Evolutionary conservation across 2,797 vertebrate genomes (phyloP).

Genomic region (Neostethus bicornis): DNA sequence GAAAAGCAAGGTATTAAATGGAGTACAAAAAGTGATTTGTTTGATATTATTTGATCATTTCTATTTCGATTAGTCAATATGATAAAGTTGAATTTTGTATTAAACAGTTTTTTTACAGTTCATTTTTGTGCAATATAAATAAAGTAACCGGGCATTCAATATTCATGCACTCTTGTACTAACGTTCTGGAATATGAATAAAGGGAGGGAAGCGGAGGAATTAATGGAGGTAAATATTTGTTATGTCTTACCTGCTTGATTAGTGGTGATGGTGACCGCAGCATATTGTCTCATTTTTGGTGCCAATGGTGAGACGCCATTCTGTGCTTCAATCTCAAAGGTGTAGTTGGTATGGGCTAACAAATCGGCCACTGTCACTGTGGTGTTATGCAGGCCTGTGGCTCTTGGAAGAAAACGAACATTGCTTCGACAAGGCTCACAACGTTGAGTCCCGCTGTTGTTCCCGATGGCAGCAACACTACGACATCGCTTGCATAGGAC

Average conservation of each 20-base stretch:
- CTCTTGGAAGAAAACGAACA: slow-evolving; percentile 91
- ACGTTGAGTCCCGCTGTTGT: slow-evolving; percentile 31
- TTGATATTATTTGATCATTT: no score
- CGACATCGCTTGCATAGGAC: slow-evolving; percentile 93
- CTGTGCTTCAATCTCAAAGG: slow-evolving; percentile 93
- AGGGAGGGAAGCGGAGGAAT: no score
- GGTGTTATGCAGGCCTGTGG: slow-evolving; percentile 89
- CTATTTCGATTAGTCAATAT: no score
- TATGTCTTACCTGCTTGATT: slow-evolving; percentile 93
- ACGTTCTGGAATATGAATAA: no score
- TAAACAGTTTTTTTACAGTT: no score
- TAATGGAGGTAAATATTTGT: no score
- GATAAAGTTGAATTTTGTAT: no score
- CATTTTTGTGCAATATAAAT: no score
- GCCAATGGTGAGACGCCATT: slow-evolving; percentile 92
- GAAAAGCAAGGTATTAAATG: no score
- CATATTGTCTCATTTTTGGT: slow-evolving; percentile 84
- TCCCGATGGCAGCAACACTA: slow-evolving; percentile 53
- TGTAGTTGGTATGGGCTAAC: slow-evolving; percentile 97
- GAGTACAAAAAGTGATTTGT: no score
- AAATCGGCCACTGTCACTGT: slow-evolving; percentile 94
- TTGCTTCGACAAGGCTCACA: slow-evolving; percentile 90
- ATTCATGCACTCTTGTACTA: no score
- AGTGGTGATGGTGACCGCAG: slow-evolving; percentile 95
- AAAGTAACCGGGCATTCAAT: no score